Evolutionary conservation across 2,888 invertebrate genomes (phyloP), one percentile per base, ranked within the genome.

Genomic region (Melitaea athalia): DNA sequence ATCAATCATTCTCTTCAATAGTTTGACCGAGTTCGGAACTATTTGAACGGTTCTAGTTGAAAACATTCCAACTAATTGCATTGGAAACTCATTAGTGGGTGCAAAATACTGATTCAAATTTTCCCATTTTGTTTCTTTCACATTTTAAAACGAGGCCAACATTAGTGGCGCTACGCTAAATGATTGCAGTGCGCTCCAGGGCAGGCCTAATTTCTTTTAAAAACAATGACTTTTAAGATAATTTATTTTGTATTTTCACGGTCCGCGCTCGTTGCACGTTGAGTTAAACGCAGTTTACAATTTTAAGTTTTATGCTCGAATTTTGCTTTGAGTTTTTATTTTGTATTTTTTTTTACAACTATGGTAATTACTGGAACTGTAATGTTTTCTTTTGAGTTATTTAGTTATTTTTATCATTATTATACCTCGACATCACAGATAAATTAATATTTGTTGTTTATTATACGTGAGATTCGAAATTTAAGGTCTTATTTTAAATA

Each of bases 51-150:
- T 55, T 31, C 53, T 55, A 70, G 72, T 72, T 71, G 73, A 72
- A 81, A 79, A 80, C 81, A 78, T 76, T 73, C 72, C 74, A 75
- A 79, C 84, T 86, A 86, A 86, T 86, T 85, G 82, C 82, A 77
- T 83, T 79, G 82, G 79, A 78, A 74, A 74, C 80, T 86, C 81
- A 85, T 89, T 89, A 90, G 84, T 81, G 75, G 70, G 71, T 77
- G 83, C 82, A 81, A 87, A 89, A 82, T 85, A 82, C 81, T 85
- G 87, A 89, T 86, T 87, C 88, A 84, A 85, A 57, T 57, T 74
- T 81, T 80, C 80, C 81, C 79, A 83, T 86, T 85, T 86, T 81
- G 84, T 84, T 86, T 85, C 84, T 83, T 84, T 73, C 77, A 74
- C 79, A 79, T 81, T 70, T 73, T 70, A 73, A 52, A 82, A 81